Evolutionary conservation across 2,888 invertebrate species (phyloP).

Genomic region (Watsonalla binaria): DNA sequence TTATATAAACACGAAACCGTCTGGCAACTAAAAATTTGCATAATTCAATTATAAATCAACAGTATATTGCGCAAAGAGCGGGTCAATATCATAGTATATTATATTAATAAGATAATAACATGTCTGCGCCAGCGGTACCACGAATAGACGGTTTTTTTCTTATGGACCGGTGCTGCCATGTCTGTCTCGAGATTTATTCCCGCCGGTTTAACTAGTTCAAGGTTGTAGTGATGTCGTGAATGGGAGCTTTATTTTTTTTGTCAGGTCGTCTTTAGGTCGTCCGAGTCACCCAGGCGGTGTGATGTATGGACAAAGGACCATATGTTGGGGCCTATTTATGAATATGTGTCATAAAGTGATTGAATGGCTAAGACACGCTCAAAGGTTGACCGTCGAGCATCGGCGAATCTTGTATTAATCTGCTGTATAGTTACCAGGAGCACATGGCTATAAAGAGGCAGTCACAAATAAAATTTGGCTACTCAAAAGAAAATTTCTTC

Average conservation of each 20-base stretch:
- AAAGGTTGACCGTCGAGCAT: constrained; percentile 17
- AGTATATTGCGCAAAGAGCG: constrained; percentile 19
- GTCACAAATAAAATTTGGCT: no score
- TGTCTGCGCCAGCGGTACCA: constrained; percentile 61
- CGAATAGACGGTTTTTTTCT: constrained; percentile 55
- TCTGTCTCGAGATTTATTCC: constrained; percentile 56
- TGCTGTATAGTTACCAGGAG: background rate
- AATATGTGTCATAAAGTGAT: constrained; percentile 23
- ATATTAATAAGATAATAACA: constrained; percentile 73
- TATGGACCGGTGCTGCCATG: constrained; percentile 52
- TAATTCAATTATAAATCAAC: background rate
- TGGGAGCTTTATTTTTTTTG: constrained; percentile 65
- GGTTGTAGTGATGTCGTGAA: constrained; percentile 60
- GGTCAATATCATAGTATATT: constrained; percentile 46
- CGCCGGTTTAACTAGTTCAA: constrained; percentile 73
- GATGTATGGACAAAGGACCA: constrained; percentile 51
- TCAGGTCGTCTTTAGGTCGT: constrained; percentile 71
- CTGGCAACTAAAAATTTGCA: background rate
- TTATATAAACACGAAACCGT: background rate
- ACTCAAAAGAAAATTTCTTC: no score
- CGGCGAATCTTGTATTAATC: constrained; percentile 2
- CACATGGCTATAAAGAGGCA: background rate
- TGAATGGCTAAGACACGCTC: constrained; percentile 10
- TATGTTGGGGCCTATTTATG: constrained; percentile 29
- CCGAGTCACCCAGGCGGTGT: constrained; percentile 55